Base-by-base conservation (phyloP, 2,888 invertebrate species). In the Lottia gigantea region DNA sequence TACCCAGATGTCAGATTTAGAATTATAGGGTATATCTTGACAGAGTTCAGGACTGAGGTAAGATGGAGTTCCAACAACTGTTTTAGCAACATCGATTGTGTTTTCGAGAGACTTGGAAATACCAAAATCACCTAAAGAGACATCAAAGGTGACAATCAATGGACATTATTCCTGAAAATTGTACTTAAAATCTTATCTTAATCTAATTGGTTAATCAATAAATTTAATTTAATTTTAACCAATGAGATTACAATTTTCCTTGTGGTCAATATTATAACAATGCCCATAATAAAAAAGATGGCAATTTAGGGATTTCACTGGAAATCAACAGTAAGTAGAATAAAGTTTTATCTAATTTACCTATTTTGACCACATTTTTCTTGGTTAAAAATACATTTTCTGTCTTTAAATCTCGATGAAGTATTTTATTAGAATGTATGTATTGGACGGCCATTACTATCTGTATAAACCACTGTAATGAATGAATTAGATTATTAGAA, bases 31-130 rank as follows among this genome's bases (percentile, higher is more conserved):
- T 65, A 86, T 84, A 72, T 87, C 87, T 70, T 87, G 86, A 72
- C 87, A 87, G 67, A 87, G 78, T 71, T 87, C 87, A n/a, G 87
- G 87, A 72, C 87, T 87, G 2, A 87, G 81, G 70, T 87, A 87
- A 61, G 84, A 82, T 4, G 87, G 87, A 1, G 87, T 87, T 2
- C 87, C 87, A 14, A 87, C 86, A 49, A 87, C 85, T 0, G 87
- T 87, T 68, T 83, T 84, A 8, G 87, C 86, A 23, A 85, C 77
- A 75, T 87, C 87, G 25, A 87, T 77, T 11, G 87, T 87, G 40
- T 77, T 80, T 69, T 86, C 85, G 68, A 87, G 76, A 14, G 82
- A 81, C 70, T 86, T 87, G n/a, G 86, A 85, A 12, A 87, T 87
- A 15, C 87, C 87, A 83, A 87, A 87, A 72, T 87, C 87, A 76